A percentile compares a stretch with the other conserved stretches of the same genome.
phyloP scores from a whole-genome alignment of 2,888 invertebrate species.

The Tetranychus piercei region DNA sequence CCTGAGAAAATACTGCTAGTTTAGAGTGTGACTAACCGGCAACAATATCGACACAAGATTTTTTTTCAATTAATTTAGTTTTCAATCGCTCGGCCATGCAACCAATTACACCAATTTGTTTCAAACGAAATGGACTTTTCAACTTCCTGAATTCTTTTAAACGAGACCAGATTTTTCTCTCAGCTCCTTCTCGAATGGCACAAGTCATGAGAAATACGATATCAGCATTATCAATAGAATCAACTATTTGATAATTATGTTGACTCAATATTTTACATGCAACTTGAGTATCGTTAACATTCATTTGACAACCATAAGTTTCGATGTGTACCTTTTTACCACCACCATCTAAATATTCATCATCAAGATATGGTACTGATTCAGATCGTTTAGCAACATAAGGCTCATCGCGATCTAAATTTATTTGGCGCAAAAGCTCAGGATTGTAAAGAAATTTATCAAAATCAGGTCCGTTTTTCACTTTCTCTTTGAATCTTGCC shows the following conservation, averaged over 20 bases:
- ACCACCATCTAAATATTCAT: slow-evolving; percentile 9
- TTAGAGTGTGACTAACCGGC: slow-evolving; percentile 43
- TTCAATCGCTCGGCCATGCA: slow-evolving; percentile 96
- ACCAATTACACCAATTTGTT: slow-evolving; percentile 61
- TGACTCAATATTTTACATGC: slow-evolving; percentile 68
- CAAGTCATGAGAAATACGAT: slow-evolving; percentile 76
- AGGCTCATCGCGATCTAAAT: neutral
- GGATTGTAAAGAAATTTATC: neutral
- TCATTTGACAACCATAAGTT: slow-evolving; percentile 94
- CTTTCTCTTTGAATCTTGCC: neutral
- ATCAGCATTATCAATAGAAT: slow-evolving; percentile 49
- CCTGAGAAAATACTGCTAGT: neutral
- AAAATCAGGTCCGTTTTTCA: neutral
- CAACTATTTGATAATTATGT: slow-evolving; percentile 53
- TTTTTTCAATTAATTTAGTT: slow-evolving; percentile 58
- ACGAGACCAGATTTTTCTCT: slow-evolving; percentile 63
- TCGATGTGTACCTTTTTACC: slow-evolving; percentile 56
- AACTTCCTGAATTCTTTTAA: slow-evolving; percentile 35
- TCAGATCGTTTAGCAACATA: slow-evolving; percentile 4
- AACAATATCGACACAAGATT: slow-evolving; percentile 59
- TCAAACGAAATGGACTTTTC: slow-evolving; percentile 38
- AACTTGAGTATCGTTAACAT: slow-evolving; percentile 81
- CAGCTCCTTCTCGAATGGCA: slow-evolving; percentile 82
- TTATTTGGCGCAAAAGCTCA: neutral
- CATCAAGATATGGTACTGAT: slow-evolving; percentile 3